These are phyloP conservation scores for Neoseiulus cucumeris DNA, from an alignment of 1,140 invertebrate genomes.

Conservation along the genomic window DNA sequence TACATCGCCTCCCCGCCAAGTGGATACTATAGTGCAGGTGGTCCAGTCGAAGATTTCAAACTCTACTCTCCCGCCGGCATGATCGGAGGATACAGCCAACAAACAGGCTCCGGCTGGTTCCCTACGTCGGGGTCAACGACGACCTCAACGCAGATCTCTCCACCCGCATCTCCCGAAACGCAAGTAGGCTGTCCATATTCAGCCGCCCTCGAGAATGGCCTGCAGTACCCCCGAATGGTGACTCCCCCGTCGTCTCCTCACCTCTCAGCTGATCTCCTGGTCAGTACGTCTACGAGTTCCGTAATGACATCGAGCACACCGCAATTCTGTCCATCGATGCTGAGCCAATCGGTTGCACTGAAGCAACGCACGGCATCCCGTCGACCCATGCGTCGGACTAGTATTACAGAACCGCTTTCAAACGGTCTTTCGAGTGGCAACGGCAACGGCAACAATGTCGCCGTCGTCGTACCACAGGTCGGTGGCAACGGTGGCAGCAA, in stretches of 20 bases:
- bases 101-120: neutral
- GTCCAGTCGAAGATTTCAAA: neutral
- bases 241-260: conserved; percentile 38
- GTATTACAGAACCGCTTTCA: neutral
- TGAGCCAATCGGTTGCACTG: neutral
- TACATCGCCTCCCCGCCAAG: neutral
- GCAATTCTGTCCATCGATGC: neutral
- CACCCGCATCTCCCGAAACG: conserved; percentile 20
- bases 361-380: conserved; percentile 14
- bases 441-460: conserved; percentile 18
- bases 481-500: conserved; percentile 12
- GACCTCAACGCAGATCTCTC: conserved; percentile 18
- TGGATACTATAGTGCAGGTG: neutral
- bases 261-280: conserved; percentile 28
- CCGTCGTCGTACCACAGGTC: conserved; percentile 28
- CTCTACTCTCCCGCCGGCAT: neutral
- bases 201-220: conserved; percentile 7
- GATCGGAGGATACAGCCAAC: neutral
- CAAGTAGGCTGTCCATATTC: conserved; percentile 15
- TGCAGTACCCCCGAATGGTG: conserved; percentile 28
- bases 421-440: neutral
- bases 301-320: neutral
- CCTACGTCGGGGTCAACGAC: neutral
- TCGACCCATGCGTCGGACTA: conserved; percentile 19
- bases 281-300: conserved; percentile 1